Base-by-base conservation (phyloP, 2,797 vertebrate species). In the Sternarchorhynchus goeldii region DNA sequence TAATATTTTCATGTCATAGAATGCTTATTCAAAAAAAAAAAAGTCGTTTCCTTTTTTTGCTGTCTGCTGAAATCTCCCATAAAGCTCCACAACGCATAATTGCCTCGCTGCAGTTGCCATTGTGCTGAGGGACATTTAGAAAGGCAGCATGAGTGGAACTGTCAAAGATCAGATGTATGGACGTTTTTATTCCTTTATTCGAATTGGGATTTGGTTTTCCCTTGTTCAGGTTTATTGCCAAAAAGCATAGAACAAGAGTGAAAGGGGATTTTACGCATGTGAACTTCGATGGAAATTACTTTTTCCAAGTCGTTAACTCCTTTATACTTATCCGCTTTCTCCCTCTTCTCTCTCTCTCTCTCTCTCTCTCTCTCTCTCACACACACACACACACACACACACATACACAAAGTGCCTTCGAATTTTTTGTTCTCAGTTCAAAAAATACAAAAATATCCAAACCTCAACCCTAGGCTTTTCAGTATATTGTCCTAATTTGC, bases 231-330 rank as follows among this genome's bases (percentile, higher is more conserved):
- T 92, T 90, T 89, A 90, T 88, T 88, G 86, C 89, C 88, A 90
- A 88, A 90, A 88, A 91, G 89, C 82, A 87, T 88, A 87, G 88
- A 88, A 85, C 86, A 73, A 75, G 82, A 82, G 76, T 86, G 75
- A 89, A 86, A 86, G 85, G 87, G 89, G 89, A 91, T 91, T 91
- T 90, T 84, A 87, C 88, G 86, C 87, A 85, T 77, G 79, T 86
- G 89, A 88, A 88, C 84, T 85, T 84, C 83, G 77, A 83, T 86
- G 82, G 75, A 86, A 76, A 78, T 81, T 50, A 83, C 79, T 77
- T 84, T 84, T 86, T 84, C 85, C 85, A 70, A 83, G 73, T 79
- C 83, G 83, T 79, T 86, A 81, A 82, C 77, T 80, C 85, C 45
- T 84, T 86, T 84, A 77, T 81, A n/a, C 53, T 12, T 50, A 21